Evolutionary conservation across 1,140 invertebrate species (phyloP), one percentile per base, ranked within the genome.

Genomic region (Pseudomyrmex flavicornis): DNA sequence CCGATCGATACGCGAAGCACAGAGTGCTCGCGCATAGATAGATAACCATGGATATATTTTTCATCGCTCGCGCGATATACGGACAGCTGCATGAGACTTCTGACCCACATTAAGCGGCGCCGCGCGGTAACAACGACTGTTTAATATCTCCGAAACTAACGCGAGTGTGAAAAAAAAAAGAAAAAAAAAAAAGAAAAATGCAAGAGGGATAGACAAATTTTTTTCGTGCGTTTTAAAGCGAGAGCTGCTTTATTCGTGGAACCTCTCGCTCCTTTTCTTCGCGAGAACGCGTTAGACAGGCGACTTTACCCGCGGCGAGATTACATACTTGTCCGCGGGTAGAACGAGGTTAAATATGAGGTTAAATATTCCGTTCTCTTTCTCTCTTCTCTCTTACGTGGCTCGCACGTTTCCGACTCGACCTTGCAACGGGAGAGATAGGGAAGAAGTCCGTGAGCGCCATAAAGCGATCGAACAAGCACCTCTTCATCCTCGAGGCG

Each of bases 401-500:
- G 62, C 62, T 75, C 59, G 22, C 58, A 65, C 44, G 59, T 75
- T 75, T 77, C 75, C 35, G 26, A 7, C 63, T 69, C 75, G 75
- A 77, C 75, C 62, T 77, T 77, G 75, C 52, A 68, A 68, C 75
- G 63, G 62, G 35, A 68, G 75, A 77, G 54, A 35, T 35, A 35
- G 26, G 75, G 75, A 77, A 77, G 75, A 77, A 62, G 56, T 68
- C 26, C 48, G 48, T 56, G 62, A 68, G 62, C 74, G 9, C 35
- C 50, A 56, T 69, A 69, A 77, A 77, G 65, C 63, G 63, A 77
- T 77, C 75, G 75, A 77, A 77, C 75, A 77, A 75, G 75, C 50
- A 69, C 63, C 63, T 77, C 75, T 77, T 69, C 75, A 77, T 77
- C 50, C 63, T 77, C 75, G 50, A 68, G 75, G 75, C 63, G 75